These are phyloP conservation scores for Hyposoter didymator DNA, from an alignment of 2,888 invertebrate species.

Conservation along the genomic window DNA sequence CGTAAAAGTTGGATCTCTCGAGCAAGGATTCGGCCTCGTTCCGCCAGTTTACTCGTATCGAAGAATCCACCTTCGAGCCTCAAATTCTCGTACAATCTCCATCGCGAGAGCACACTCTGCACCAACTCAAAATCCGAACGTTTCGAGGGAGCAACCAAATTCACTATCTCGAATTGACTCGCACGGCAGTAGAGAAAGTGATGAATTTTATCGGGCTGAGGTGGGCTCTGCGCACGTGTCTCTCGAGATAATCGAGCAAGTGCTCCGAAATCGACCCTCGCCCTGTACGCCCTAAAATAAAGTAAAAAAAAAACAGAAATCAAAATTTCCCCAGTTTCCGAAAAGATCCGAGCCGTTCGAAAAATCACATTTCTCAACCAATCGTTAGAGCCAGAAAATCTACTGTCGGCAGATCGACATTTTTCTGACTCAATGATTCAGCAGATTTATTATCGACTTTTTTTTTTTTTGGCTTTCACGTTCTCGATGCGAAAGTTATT, in stretches of 20 bases:
- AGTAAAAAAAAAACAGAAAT: background rate
- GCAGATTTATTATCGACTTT: background rate
- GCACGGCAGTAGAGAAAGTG: constrained; percentile 60
- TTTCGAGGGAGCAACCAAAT: constrained; percentile 85
- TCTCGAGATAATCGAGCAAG: constrained; percentile 64
- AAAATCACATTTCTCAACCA: background rate
- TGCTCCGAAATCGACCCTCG: constrained; percentile 60
- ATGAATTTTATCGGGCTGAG: constrained; percentile 62
- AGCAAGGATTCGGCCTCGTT: constrained; percentile 89
- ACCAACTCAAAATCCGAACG: constrained; percentile 91
- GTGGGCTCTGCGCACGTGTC: constrained; percentile 65
- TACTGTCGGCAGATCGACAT: background rate
- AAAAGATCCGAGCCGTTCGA: background rate
- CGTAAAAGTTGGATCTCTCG: constrained; percentile 90
- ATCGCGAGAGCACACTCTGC: constrained; percentile 87
- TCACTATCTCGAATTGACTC: constrained; percentile 80
- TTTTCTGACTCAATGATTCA: background rate
- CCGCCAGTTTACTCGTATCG: constrained; percentile 86
- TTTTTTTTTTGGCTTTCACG: background rate
- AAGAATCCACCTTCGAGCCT: constrained; percentile 84
- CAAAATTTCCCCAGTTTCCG: background rate
- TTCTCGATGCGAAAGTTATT: background rate
- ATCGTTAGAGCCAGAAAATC: background rate
- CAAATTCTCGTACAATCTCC: constrained; percentile 89
- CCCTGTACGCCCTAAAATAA: constrained; percentile 68